Evolutionary conservation across 2,888 invertebrate genomes (phyloP).

Genomic region (Pemphredon lugubris): DNA sequence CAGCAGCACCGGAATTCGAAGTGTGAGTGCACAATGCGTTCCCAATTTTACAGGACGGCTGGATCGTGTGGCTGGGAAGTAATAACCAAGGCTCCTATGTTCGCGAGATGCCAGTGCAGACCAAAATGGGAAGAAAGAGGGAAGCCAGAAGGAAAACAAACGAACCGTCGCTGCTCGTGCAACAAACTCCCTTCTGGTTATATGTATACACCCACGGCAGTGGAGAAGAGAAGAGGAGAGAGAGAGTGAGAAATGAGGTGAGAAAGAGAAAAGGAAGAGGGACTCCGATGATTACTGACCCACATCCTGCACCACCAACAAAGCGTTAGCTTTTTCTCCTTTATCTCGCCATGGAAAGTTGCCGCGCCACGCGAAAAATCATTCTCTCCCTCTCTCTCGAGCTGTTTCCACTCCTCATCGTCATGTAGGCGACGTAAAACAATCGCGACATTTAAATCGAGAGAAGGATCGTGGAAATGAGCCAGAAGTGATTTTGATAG

Average conservation of each 20-base stretch:
- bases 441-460: not conserved
- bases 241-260: not conserved
- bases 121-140: slow-evolving; percentile 19
- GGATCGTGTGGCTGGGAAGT: slow-evolving; percentile 15
- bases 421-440: not conserved
- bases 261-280: slow-evolving; percentile 14
- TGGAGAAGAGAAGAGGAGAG: slow-evolving; percentile 11
- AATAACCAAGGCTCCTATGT: slow-evolving; percentile 31
- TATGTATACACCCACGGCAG: slow-evolving; percentile 26
- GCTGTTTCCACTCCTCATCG: not conserved
- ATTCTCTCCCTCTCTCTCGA: too few relatives aligned
- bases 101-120: slow-evolving; percentile 22
- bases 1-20: not conserved
- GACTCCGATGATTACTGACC: slow-evolving; percentile 66
- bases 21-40: slow-evolving; percentile 6
- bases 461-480: not conserved
- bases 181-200: slow-evolving; percentile 31
- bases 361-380: slow-evolving; percentile 4
- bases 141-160: slow-evolving; percentile 34
- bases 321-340: slow-evolving; percentile 49
- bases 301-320: slow-evolving; percentile 58
- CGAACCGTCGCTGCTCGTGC: slow-evolving; percentile 20
- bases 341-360: slow-evolving; percentile 17
- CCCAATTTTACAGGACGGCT: slow-evolving; percentile 23
- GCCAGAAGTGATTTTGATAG: not conserved